These are phyloP conservation scores for Oryctes rhinoceros DNA, from an alignment of 1,140 invertebrate species.

Conservation along the genomic window DNA sequence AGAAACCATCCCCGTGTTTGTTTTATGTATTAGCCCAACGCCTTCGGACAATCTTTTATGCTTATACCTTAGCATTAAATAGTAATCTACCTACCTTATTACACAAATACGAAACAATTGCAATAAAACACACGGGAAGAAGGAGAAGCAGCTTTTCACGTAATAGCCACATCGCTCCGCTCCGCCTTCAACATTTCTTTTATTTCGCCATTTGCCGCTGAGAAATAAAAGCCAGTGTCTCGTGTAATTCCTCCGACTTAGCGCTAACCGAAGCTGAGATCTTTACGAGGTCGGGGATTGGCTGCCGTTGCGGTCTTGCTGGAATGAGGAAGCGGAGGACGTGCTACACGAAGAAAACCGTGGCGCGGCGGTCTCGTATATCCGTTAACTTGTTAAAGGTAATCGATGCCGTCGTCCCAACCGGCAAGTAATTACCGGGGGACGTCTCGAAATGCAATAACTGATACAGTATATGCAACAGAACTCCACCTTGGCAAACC, in stretches of 20 bases:
- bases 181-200: conserved; percentile 29
- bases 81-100: conserved; percentile 1
- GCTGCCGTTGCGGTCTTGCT: conserved; percentile 10
- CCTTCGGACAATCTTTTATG: too few relatives aligned
- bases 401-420: conserved; percentile 40
- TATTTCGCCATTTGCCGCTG: conserved; percentile 32
- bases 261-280: conserved; percentile 30
- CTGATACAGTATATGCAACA: conserved; percentile 12
- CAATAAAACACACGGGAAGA: conserved; percentile 16
- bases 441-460: conserved; percentile 18
- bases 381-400: conserved; percentile 43
- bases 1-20: too few relatives aligned
- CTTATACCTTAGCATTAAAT: too few relatives aligned
- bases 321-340: conserved; percentile 37
- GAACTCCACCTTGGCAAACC: background rate
- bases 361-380: conserved; percentile 38
- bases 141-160: conserved; percentile 2
- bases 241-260: conserved; percentile 31
- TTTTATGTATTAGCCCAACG: too few relatives aligned
- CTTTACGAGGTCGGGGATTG: conserved; percentile 28
- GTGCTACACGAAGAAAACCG: background rate
- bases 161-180: conserved; percentile 8
- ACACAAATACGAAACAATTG: conserved; percentile 6
- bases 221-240: conserved; percentile 35
- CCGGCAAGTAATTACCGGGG: conserved; percentile 20